phyloP scores from a whole-genome alignment of 1,140 invertebrate genomes.

The Bombus ignitus region DNA sequence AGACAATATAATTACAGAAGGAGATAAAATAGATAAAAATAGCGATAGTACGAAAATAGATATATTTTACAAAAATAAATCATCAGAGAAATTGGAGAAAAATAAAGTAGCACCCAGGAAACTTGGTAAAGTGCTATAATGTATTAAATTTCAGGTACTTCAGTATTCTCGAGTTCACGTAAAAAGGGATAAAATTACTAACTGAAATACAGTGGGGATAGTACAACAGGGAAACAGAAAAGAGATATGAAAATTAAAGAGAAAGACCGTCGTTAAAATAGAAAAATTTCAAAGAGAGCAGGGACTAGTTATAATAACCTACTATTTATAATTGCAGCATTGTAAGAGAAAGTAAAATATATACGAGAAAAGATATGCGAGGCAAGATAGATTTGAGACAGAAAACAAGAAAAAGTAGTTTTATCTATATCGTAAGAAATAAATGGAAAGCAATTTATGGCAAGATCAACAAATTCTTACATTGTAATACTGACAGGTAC shows the following conservation, averaged over 20 bases:
- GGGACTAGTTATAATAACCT: background rate
- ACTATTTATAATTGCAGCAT: background rate
- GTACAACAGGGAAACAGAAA: background rate
- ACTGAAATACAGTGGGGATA: background rate
- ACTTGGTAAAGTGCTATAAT: background rate
- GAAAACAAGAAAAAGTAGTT: background rate
- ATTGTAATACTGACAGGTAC: conserved; percentile 75
- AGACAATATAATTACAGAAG: background rate
- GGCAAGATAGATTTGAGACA: background rate
- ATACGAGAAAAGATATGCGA: conserved; percentile 1
- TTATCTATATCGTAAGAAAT: too few relatives aligned
- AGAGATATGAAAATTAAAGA: background rate
- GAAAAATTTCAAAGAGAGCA: background rate
- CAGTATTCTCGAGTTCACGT: background rate
- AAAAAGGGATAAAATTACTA: background rate
- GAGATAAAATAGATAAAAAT: background rate
- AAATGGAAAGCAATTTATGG: background rate
- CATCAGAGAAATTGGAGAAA: background rate
- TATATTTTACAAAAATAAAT: background rate
- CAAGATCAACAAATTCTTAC: conserved; percentile 61
- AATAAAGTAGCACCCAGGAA: conserved; percentile 1
- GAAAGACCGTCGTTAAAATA: background rate
- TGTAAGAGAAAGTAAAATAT: conserved; percentile 18
- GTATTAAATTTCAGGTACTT: conserved; percentile 29
- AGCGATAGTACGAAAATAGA: background rate